These are phyloP conservation scores for Balaeniceps rex DNA, from an alignment of 2,113 vertebrate genomes.

Conservation along the genomic window DNA sequence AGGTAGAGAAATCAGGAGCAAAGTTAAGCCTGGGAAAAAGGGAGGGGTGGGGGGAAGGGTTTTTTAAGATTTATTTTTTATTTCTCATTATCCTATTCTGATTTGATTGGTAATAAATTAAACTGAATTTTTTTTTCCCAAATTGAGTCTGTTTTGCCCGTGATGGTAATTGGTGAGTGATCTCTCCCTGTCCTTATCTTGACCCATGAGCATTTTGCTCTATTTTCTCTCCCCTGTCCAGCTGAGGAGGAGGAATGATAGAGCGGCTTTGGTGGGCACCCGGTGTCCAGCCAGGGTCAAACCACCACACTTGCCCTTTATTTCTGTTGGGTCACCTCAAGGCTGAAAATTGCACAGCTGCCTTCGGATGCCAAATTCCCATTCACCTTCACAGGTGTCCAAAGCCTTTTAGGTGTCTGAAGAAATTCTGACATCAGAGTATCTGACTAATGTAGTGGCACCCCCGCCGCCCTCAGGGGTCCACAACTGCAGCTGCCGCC, in stretches of 20 bases:
- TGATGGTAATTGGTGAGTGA: not conserved
- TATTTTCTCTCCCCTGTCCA: too few relatives aligned
- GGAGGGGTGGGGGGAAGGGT: not conserved
- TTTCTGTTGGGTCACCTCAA: not conserved
- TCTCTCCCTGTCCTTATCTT: too few relatives aligned
- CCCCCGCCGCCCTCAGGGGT: accelerated
- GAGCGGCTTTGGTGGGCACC: not conserved
- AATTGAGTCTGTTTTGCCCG: not conserved
- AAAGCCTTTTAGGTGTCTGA: not conserved
- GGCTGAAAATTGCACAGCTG: not conserved
- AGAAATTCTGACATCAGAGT: not conserved
- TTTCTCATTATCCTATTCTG: not conserved
- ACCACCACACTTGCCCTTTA: not conserved
- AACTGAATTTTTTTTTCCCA: not conserved
- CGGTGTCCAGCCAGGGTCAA: not conserved
- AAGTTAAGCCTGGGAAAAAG: not conserved
- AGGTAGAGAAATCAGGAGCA: not conserved
- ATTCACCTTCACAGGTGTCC: not conserved
- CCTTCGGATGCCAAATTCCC: not conserved
- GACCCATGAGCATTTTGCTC: too few relatives aligned
- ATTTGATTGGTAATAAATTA: not conserved
- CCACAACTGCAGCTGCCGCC: not conserved
- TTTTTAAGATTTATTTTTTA: not conserved
- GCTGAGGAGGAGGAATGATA: not conserved
- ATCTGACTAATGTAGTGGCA: not conserved